phyloP scores from a whole-genome alignment of 2,113 vertebrate genomes.

The Halichoeres trimaculatus region DNA sequence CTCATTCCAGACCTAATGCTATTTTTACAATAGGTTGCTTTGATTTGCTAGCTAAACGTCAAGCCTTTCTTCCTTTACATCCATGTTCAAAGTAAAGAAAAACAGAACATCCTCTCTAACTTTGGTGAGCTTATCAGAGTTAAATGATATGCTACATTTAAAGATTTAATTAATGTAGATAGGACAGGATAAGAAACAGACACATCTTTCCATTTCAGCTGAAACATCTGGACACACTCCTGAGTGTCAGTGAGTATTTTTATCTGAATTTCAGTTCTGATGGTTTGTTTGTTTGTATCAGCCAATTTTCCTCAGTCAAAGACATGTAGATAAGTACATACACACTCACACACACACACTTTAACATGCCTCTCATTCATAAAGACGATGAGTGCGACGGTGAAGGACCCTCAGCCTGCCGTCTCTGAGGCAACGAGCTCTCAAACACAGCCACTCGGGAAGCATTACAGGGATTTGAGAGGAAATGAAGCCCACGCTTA shows the following conservation, averaged over 20 bases:
- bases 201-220: no score
- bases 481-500: constrained; percentile 22
- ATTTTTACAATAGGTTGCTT: no score
- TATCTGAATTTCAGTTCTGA: background rate
- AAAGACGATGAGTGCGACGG: constrained; percentile 22
- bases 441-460: constrained; percentile 23
- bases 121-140: no score
- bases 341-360: constrained; percentile 35
- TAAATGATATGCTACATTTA: no score
- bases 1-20: no score
- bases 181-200: no score
- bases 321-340: constrained; percentile 14
- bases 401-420: constrained; percentile 28
- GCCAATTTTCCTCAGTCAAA: constrained; percentile 8
- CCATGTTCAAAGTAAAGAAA: no score
- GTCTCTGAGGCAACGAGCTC: constrained; percentile 49
- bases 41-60: no score
- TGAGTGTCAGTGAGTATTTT: background rate
- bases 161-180: no score
- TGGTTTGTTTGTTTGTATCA: constrained; percentile 25
- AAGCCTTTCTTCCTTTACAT: no score
- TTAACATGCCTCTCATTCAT: constrained; percentile 43
- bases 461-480: constrained; percentile 19
- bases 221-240: no score
- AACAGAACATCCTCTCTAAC: no score